Evolutionary conservation across 2,888 invertebrate species (phyloP), one percentile per base, ranked within the genome.

Genomic region (Tenthredo mesomela): DNA sequence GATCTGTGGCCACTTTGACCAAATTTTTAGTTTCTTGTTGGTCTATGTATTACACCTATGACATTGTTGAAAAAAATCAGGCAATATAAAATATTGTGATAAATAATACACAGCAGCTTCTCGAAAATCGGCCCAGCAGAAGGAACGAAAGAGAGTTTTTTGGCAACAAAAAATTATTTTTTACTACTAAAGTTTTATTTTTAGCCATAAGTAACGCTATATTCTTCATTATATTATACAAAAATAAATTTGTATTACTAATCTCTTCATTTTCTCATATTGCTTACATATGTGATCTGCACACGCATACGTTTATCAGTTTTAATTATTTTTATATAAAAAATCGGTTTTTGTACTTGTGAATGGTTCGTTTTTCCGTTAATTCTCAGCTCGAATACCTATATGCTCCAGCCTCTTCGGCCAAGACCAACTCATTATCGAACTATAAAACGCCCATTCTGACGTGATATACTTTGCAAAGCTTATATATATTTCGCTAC

Each of bases 391-490:
- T 6, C 2, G 33, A 10, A 67, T 25, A 43, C 12, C 43, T 67
- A 29, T 67, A 29, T 18, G 0, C 10, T 15, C 15, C 33, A 67
- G 15, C 40, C n/a, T 73, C 25, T 73, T 40, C 21, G n/a, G 21
- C 40, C 29, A 43, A 73, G 43, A 12, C n/a, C 25, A 21, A 73
- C 15, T 73, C 73, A 40, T 73, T 73, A 18, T 47, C 43, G 47
- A 73, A 73, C 73, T 73, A 43, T 73, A 43, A 73, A 73, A 47
- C 25, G 50, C 21, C 15, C 33, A 50, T 25, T 15, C 21, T 50
- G n/a, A n/a, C 29, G 29, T 21, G 9, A 29, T 43, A n/a, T 73
- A 12, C n/a, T 71, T 40, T 33, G 40, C 12, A 73, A 21, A 43
- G 40, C 5, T 40, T 40, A n/a, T 58, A n/a, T 54, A n/a, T 25